Percentiles rank a stretch among this genome's conserved stretches.
Conservation (phyloP, 2,113 vertebrate species). For the Rhipidura dahli region DNA sequence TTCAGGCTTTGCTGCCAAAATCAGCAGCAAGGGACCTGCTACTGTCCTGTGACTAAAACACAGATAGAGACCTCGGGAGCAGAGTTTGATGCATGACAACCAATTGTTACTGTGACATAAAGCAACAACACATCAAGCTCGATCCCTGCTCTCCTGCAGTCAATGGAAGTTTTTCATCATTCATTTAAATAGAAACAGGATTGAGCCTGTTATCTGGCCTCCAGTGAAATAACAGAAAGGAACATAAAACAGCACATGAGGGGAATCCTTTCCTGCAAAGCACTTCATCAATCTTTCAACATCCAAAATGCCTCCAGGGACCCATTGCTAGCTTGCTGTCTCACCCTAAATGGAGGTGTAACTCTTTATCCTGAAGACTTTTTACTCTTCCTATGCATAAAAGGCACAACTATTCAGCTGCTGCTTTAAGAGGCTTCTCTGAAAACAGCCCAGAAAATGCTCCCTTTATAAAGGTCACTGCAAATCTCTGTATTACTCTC, state of each 20-base stretch:
- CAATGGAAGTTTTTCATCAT: slow-evolving; percentile 21
- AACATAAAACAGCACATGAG: slow-evolving; percentile 9
- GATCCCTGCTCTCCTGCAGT: neutral
- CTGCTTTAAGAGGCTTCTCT: neutral
- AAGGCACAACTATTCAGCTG: neutral
- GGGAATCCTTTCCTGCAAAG: slow-evolving; percentile 24
- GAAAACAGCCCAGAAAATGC: neutral
- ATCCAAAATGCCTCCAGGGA: neutral
- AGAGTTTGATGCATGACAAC: neutral
- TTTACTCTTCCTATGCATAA: neutral
- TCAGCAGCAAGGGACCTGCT: neutral
- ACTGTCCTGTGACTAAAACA: neutral
- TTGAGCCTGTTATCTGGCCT: slow-evolving; percentile 32
- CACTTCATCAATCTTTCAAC: slow-evolving; percentile 45
- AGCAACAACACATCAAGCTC: neutral
- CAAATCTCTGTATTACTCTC: neutral
- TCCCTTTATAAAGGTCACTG: neutral
- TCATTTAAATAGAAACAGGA: slow-evolving; percentile 32
- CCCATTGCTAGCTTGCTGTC: neutral
- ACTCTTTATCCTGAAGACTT: neutral
- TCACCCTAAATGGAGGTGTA: neutral
- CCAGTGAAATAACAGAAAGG: slow-evolving; percentile 33
- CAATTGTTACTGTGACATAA: neutral
- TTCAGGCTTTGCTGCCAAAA: neutral
- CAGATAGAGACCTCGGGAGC: neutral